Evolutionary conservation across 2,113 vertebrate species (phyloP), one percentile per base, ranked within the genome.

Genomic region (Vireo altiloquus): DNA sequence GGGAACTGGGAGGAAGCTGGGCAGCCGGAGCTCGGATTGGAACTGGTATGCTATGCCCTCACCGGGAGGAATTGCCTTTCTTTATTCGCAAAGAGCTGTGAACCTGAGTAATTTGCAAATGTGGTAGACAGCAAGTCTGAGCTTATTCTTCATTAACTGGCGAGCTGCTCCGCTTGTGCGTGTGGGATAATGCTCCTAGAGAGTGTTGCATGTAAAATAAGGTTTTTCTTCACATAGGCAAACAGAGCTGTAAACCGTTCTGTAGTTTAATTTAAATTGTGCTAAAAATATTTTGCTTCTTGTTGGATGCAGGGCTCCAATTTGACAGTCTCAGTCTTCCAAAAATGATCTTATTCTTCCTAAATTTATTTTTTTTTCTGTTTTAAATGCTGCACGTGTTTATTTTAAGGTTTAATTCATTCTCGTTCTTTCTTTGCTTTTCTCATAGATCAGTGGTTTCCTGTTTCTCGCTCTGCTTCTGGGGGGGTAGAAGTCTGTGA

Each of bases 11-110:
- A 22, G 31, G 70, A 42, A 49, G 16, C n/a, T 33, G 22, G 52
- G 37, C 20, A 42, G 10, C 3, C 39, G 0, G 3, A 31, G 63
- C 49, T 60, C 2, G 5, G 13, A 1, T 28, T 15, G 12, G 3
- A 17, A 3, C 17, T 7, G 60, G 15, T 3, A 1, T 19, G 40
- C 16, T 1, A 0, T 82, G 75, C 70, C 50, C 75, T 23, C 7
- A 50, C 24, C 8, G 8, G 20, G 13, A 72, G 63, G 49, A 69
- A 53, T 18, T 3, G 28, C 33, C 37, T 60, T 40, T 1, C 87
- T 75, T 22, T 18, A 35, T 74, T 79, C 52, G 71, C 66, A 31
- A 61, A 39, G 31, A 63, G 46, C 39, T 24, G 11, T 1, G 37
- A 65, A 66, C 24, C 65, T 2, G 56, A n/a, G 66, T 69, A 14